Conservation (phyloP, 1,140 invertebrate species). For the Cyphomyrmex costatus region DNA sequence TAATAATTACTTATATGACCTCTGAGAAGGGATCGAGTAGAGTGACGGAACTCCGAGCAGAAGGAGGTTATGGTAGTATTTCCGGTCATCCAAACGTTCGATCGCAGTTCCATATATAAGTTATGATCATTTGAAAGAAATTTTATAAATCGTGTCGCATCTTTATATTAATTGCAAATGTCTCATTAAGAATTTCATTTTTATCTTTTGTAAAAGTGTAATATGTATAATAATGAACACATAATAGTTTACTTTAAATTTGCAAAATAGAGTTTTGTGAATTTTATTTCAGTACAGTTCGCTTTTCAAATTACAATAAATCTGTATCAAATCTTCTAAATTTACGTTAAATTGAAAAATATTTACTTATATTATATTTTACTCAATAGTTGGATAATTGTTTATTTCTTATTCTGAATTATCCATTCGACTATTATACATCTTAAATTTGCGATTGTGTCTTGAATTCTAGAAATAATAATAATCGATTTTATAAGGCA, state of each 20-base stretch:
- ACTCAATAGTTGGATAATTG: neutral
- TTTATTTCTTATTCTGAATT: neutral
- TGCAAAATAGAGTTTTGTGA: neutral
- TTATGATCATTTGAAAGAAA: constrained; percentile 65
- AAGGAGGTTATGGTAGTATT: constrained; percentile 80
- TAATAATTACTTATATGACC: constrained; percentile 71
- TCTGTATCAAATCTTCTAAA: neutral
- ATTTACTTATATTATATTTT: neutral
- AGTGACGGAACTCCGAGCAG: constrained; percentile 75
- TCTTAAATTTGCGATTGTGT: neutral
- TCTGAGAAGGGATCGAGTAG: constrained; percentile 44
- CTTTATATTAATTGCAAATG: neutral
- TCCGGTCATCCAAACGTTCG: constrained; percentile 78
- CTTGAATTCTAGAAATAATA: neutral
- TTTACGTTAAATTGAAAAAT: neutral
- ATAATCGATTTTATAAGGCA: constrained; percentile 31
- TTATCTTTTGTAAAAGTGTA: neutral
- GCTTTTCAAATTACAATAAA: neutral
- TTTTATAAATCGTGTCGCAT: constrained; percentile 47
- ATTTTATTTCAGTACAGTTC: neutral
- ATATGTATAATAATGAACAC: neutral
- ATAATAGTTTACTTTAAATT: neutral
- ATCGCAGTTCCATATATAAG: constrained; percentile 70
- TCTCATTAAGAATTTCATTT: too few species aligned
- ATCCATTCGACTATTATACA: neutral